Base-by-base conservation (phyloP, 1,140 invertebrate species). In the Drosophila leontia region DNA sequence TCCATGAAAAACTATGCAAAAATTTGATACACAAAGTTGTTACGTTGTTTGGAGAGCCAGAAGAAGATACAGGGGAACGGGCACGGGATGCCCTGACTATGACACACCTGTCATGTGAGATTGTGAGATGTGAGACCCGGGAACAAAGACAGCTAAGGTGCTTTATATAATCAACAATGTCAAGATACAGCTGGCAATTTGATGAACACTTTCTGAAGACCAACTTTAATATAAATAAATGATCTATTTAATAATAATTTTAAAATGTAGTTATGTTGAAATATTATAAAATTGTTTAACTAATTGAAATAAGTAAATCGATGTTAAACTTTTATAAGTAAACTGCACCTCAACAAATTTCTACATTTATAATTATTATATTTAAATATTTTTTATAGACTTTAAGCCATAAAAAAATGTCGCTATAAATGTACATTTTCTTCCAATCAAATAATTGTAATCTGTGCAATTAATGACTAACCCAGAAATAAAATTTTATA, bases 1-100 rank as follows among this genome's bases (percentile, higher is more conserved):
- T 80, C 42, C 70, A 71, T 65, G 63, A 50, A 78, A 85, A 86
- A 86, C 84, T 75, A 70, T 62, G 64, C 78, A 57, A 82, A 68
- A 85, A 82, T 71, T 77, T 71, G 70, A 85, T 67, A 65, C 56
- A 74, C 69, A 82, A 68, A 68, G 62, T 68, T 80, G 65, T 32
- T 59, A 19, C 37, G 47, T 13, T 65, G 55, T 34, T 62, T 17
- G 26, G 7, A 8, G 7, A 7, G 1, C n/a, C 4, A 19, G 8
- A 9, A 44, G 32, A 29, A 61, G 19, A 15, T 13, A 15, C 3
- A 7, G 17, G 51, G 58, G 9, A n/a, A 45, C 32, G 58, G 58
- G 62, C 56, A 45, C 32, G 58, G 58, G 62, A 68, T 47, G 63
- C 63, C 59, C 29, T 71, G 68, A 69, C 64, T 68, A 69, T 71